Evolutionary conservation across 2,113 vertebrate species (phyloP), one percentile per base, ranked within the genome.

Genomic region (Calypte anna): DNA sequence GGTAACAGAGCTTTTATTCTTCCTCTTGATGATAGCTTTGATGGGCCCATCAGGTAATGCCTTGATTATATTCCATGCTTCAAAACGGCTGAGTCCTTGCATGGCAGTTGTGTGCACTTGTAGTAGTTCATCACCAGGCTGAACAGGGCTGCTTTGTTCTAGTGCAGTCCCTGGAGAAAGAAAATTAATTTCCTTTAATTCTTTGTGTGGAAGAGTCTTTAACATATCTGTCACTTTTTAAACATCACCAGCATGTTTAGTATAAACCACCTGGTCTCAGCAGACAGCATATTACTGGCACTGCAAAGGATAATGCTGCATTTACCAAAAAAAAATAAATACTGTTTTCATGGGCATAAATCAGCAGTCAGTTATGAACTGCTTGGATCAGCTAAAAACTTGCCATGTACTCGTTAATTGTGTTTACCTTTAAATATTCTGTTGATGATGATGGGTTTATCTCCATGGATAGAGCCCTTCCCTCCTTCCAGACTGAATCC

Each of bases 401-500:
- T 27, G 25, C 8, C 0, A 0, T 27, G 21, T 51, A 54, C 0
- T 1, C 3, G 15, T 30, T 25, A 10, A 54, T 11, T 33, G 6
- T 30, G 48, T 43, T 40, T 97, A 99, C 99, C 99, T 98, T 95
- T 98, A 93, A 99, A 99, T 91, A 99, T 98, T 91, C 99, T 98
- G 97, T 98, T 99, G 86, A 99, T 88, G 38, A 96, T 88, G 46
- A 99, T 96, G 10, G 99, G 99, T 93, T 97, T 99, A 94, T 99
- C 99, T 93, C 99, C 99, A 4, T 98, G 98, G 88, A 99, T 97
- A 7, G 99, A 99, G 28, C 99, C 99, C 95, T 98, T 99, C 54
- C 99, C 99, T 85, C 99, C 99, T 90, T 99, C 99, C 94, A 99
- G 94, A 69, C 99, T 99, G 85, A 99, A 99, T 82, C 99, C 99